Evolutionary conservation across 2,797 vertebrate genomes (phyloP), one percentile per base, ranked within the genome.

Genomic region (Periophthalmus magnuspinnatus): DNA sequence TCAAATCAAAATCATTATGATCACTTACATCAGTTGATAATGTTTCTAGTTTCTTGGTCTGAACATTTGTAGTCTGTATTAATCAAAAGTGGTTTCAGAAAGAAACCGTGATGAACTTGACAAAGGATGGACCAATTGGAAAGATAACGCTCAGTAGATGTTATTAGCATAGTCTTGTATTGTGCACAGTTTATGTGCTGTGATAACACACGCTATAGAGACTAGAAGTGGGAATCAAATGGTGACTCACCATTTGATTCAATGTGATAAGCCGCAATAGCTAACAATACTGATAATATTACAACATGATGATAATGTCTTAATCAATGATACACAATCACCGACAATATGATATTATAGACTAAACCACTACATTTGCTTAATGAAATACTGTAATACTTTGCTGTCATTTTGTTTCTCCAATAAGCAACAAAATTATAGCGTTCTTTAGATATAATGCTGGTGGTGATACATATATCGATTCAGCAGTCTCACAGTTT

Each of bases 401-500:
- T 22, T 54, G 10, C n/a, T 54, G 52, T 54, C 21, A 52, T 54
- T 54, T 11, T 22, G 52, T 10, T 55, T 55, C 21, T 55, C 52
- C 52, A 22, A 55, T 55, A 55, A 22, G 21, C 21, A 55, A 55
- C 21, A 11, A 55, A 55, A 55, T 55, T 8, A 55, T 55, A 1
- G 50, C 0, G 52, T 10, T n/a, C 19, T 21, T 8, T 7, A 24
- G 21, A 22, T 22, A 55, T 54, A 64, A 65, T 19, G 28, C 17
- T 34, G n/a, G n/a, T 34, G n/a, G n/a, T 28, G 61, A 9, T 64
- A 64, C 24, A 6, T 47, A 74, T 48, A 65, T 69, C 61, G 65
- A 78, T 73, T 69, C 77, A 14, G 47, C 67, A 68, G 71, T 83
- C 72, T 75, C 67, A 78, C 70, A 28, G 70, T 58, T 71, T 84